Conservation (phyloP, 2,113 vertebrate species). For the Rattus rattus region DNA sequence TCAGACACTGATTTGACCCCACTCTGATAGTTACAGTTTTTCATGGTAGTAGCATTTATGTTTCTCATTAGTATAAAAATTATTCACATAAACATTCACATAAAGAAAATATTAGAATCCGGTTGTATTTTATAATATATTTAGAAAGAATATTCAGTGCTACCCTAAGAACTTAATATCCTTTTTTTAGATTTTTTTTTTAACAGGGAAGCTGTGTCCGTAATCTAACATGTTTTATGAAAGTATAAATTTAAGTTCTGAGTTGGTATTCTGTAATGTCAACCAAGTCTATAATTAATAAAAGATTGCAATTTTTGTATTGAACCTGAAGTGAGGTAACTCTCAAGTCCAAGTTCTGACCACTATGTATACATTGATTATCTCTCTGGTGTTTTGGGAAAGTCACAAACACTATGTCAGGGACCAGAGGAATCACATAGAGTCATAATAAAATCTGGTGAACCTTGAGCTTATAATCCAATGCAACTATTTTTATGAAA, state of each 20-base stretch:
- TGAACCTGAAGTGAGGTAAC: neutral
- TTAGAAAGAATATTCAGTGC: neutral
- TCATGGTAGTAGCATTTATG: neutral
- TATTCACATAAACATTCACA: neutral
- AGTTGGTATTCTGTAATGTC: neutral
- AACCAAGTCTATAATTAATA: neutral
- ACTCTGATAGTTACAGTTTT: neutral
- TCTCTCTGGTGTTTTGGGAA: neutral
- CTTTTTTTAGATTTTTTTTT: neutral
- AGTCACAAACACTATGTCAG: neutral
- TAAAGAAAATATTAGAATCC: conserved; percentile 6
- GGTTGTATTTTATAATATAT: neutral
- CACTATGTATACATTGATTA: neutral
- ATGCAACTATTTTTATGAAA: neutral
- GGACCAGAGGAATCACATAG: neutral
- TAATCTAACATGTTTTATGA: neutral
- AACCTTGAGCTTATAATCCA: neutral
- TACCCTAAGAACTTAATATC: neutral
- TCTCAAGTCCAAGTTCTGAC: neutral
- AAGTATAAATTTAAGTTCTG: neutral
- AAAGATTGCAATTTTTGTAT: neutral
- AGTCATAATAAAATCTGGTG: neutral
- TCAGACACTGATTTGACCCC: neutral
- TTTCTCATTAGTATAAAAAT: neutral
- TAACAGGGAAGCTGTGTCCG: neutral